Conservation (phyloP, 2,113 vertebrate genomes). For the Mastomys coucha region DNA sequence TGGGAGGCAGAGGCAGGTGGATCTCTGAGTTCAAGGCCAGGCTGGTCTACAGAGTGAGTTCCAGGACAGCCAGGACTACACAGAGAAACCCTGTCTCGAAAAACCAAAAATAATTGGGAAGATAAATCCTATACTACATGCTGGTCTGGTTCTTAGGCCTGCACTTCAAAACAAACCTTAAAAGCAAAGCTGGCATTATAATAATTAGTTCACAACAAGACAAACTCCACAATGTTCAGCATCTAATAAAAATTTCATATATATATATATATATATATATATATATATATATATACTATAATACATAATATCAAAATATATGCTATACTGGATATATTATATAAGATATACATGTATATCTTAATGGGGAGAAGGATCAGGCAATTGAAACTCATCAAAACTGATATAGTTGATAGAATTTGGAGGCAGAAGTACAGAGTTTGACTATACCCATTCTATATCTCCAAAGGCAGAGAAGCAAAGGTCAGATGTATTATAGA, state of each 20-base stretch:
- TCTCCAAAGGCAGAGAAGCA: constrained; percentile 9
- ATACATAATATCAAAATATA: background rate
- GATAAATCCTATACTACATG: background rate
- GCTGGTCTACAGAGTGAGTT: too few species aligned
- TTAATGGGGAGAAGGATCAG: background rate
- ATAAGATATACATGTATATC: too few species aligned
- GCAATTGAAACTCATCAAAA: background rate
- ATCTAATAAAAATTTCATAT: background rate
- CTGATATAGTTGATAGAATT: background rate
- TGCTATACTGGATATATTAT: background rate
- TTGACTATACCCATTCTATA: background rate
- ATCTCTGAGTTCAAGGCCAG: too few species aligned
- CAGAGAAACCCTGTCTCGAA: too few species aligned
- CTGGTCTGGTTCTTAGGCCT: background rate
- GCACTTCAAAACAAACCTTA: background rate
- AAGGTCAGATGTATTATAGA: background rate
- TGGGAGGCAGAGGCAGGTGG: too few species aligned
- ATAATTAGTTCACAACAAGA: constrained; percentile 11
- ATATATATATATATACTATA: background rate
- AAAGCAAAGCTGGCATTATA: background rate
- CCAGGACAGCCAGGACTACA: too few species aligned
- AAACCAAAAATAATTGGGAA: too few species aligned
- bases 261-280: background rate
- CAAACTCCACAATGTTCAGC: background rate
- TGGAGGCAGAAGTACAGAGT: background rate